Evolutionary conservation across 2,797 vertebrate species (phyloP), one percentile per base, ranked within the genome.

Genomic region (Antrozous pallidus): DNA sequence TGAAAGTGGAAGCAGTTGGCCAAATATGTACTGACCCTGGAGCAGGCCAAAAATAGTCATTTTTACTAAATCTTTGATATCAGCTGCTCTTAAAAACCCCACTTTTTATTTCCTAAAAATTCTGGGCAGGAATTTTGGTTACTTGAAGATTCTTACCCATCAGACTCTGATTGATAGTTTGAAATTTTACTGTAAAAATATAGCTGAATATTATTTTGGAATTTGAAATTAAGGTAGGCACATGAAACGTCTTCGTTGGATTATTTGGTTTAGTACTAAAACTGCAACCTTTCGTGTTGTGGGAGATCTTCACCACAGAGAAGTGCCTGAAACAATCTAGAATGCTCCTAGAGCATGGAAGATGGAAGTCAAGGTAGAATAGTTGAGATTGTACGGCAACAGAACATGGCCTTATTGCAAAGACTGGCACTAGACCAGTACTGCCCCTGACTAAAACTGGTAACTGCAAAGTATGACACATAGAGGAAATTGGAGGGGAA

Each of bases 141-240:
- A n/a, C 83, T 92, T 96, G 92, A 94, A 74, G 24, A 94, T 86
- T 95, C 17, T 95, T 90, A 92, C 73, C 86, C 51, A 86, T 79
- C 38, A 90, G 33, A 85, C 63, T 75, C 67, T 92, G 49, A 49
- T 54, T 94, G 54, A 45, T 47, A 93, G 65, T 86, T 79, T 74
- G 78, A 91, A 42, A 93, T 94, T 94, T 92, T 94, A 71, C 79
- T 94, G 90, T 92, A 86, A 90, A 96, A 91, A 89, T 88, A 91
- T 80, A 92, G 28, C 16, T 36, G 24, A 75, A 61, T 77, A 82
- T 73, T 94, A 94, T 88, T 94, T 95, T 94, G 79, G 71, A 94
- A 91, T 5, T 70, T 83, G 58, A 86, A 95, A 94, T 86, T 89
- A 94, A 71, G 87, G 9, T 75, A 87, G 92, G 89, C 24, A 67